Conservation (phyloP, 2,888 invertebrate species). For the Synanthedon myopaeformis region DNA sequence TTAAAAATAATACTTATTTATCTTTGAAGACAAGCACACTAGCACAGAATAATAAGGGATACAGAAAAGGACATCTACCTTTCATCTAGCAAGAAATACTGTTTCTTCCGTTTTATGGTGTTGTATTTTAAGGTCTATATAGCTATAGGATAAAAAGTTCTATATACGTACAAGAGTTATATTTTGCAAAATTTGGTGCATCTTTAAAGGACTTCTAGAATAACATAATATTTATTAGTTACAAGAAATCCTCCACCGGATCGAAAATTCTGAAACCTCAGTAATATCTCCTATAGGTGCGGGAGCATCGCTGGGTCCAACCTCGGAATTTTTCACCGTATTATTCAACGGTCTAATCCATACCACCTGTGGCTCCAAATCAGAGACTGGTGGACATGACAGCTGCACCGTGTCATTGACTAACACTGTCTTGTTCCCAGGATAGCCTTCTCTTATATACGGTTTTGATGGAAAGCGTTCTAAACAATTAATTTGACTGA, state of each 20-base stretch:
- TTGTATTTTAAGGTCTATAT: no score
- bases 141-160: no score
- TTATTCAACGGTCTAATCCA: slow-evolving; percentile 76
- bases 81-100: no score
- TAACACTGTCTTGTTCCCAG: slow-evolving; percentile 82
- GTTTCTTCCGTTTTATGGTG: no score
- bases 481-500: slow-evolving; percentile 32
- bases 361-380: slow-evolving; percentile 83
- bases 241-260: slow-evolving; percentile 24
- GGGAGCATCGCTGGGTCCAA: slow-evolving; percentile 52
- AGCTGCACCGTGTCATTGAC: slow-evolving; percentile 79
- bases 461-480: slow-evolving; percentile 89
- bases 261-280: slow-evolving; percentile 36
- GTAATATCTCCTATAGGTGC: slow-evolving; percentile 40
- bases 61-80: no score
- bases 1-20: no score
- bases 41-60: no score
- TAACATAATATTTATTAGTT: neutral
- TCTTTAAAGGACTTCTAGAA: neutral
- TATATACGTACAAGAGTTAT: no score
- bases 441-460: slow-evolving; percentile 83
- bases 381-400: slow-evolving; percentile 84
- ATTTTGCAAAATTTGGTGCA: neutral
- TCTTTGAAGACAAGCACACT: no score
- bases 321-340: slow-evolving; percentile 43